Evolutionary conservation across 1,140 invertebrate species (phyloP), one percentile per base, ranked within the genome.

Genomic region (Tribolium castaneum): DNA sequence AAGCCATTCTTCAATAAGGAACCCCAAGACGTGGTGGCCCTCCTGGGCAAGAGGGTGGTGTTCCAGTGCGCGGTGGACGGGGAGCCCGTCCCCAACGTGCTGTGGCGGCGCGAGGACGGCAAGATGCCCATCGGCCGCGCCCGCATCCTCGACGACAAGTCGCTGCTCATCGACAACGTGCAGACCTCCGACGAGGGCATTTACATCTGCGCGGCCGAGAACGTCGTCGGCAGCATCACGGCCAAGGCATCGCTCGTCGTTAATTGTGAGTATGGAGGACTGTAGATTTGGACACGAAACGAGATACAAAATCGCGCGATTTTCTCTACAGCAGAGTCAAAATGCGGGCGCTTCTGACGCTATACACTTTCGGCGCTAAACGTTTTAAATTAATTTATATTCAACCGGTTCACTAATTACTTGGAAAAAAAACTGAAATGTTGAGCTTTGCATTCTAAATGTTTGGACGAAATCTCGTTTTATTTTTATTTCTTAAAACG

Each of bases 1-100:
- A 96, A 97, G 87, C 97, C 97, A 22, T 94, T 92, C 86, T 96
- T 98, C 84, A 91, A 93, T 66, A 92, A 93, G 84, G 93, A 94
- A 80, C 97, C 97, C 7, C 90, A 93, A 75, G 96, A 98, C 86
- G 90, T 94, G 80, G 95, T 94, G 7, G 92, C 94, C 51, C 89
- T 96, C 74, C 90, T 93, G 75, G 95, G 95, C 7, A 92, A 95
- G 84, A 92, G 90, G 13, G 94, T 96, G 0, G 92, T 94, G 78
- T 96, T 99, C 85, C 93, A 94, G 54, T 99, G 97, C 85, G 91
- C 92, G 70, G 96, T 96, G 0, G 94, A 94, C 70, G 97, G 97
- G 7, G 95, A 97, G 87, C 97, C 97, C n/a, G 89, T 90, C 19
- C 95, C 96, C 0, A 92, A 95, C 80, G 92, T 98, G 7, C 91